Evolutionary conservation across 2,888 invertebrate genomes (phyloP), one percentile per base, ranked within the genome.

Genomic region (Heteromurus nitidus): DNA sequence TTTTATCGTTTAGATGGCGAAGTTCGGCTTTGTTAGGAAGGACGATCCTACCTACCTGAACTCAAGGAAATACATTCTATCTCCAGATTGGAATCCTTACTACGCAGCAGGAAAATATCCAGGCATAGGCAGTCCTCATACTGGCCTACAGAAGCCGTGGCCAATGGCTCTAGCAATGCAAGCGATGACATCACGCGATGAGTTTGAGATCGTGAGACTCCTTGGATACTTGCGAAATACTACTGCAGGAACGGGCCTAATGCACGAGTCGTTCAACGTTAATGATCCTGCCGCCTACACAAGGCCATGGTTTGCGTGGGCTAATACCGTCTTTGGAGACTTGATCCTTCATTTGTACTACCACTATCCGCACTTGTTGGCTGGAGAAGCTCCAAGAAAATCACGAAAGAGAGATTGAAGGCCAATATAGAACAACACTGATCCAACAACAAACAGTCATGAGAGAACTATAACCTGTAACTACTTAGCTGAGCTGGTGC

Each of bases 311-410:
- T 86, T 86, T 67, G 86, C 86, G 13, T 86, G 86, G 86, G 86
- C 86, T 1, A 86, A 86, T 62, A 86, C 86, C 0, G 84, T 86
- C 16, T 86, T 86, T 58, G 86, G 86, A 28, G 86, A 86, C 60
- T 82, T 86, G 22, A 82, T 86, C 31, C 69, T 86, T 3, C 70
- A 84, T 55, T 24, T 86, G 30, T 82, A 82, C 9, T 50, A 60
- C 44, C 80, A 85, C 26, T 80, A 73, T 36, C 86, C 86, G 7
- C 82, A 84, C 70, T 31, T 82, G 13, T 50, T 82, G 20, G 67
- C 75, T 53, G 75, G 75, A 42, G 60, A 75, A 28, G 60, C 64
- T 2, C 70, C 81, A 11, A 22, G 81, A 26, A 53, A 16, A 24
- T 22, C 11, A 1, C 47, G 28, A 36, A 36, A 9, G 36, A 5